phyloP scores from a whole-genome alignment of 2,113 vertebrate genomes.

The Prunella himalayana region DNA sequence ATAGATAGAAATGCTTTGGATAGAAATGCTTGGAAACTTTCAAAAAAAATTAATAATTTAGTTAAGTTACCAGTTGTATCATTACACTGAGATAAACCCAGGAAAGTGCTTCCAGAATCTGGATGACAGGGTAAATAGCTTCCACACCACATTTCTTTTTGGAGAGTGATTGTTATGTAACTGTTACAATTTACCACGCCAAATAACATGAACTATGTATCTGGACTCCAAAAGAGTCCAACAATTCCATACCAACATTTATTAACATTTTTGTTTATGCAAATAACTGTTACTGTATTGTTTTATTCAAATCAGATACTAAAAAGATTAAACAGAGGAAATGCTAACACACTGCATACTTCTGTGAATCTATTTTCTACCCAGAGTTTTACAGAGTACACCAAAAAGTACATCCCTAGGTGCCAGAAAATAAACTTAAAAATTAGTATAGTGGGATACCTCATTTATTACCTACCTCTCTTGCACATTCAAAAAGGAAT shows the following conservation, averaged over 20 bases:
- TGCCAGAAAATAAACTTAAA: not conserved
- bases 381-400: not conserved
- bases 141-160: not conserved
- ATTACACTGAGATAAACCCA: not conserved
- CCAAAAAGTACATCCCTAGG: not conserved
- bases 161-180: not conserved
- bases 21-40: not conserved
- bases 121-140: not conserved
- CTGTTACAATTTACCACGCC: not conserved
- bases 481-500: not conserved
- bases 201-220: not conserved
- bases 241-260: not conserved
- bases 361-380: not conserved
- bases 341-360: not conserved
- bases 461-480: not conserved
- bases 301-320: not conserved
- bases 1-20: not conserved
- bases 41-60: not conserved
- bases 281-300: not conserved
- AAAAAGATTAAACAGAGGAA: not conserved
- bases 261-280: not conserved
- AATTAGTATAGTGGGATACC: not conserved
- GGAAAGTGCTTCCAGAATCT: not conserved
- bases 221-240: not conserved
- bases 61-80: not conserved